Evolutionary conservation across 2,888 invertebrate genomes (phyloP), one percentile per base, ranked within the genome.

Genomic region (Drosophila aldrichi): DNA sequence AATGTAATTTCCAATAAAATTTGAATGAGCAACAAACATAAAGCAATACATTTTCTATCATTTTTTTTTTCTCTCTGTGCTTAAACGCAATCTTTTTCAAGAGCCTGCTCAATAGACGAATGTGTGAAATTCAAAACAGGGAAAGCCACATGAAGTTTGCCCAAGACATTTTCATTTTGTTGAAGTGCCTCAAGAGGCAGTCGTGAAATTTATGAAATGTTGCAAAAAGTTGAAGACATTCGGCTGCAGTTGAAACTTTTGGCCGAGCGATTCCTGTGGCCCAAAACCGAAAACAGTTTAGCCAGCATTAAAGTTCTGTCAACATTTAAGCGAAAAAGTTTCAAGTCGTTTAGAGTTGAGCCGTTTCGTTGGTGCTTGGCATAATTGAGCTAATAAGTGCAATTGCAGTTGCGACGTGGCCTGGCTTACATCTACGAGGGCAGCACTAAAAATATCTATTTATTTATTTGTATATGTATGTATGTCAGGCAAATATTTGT

Each of bases 401-500:
- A n/a, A 40, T 29, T 56, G 59, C 60, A 67, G n/a, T 54, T 22
- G 2, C 25, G 32, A 3, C 3, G 51, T 69, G 79, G 32, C 7
- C 4, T 48, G 29, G 29, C n/a, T 48, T 29, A 48, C 69, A 68
- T 41, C 60, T 20, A 16, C 40, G 18, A 56, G 22, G 40, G n/a
- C 52, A 16, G 12, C 54, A 61, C 22, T 48, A 56, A 55, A 64
- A 74, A 79, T 32, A 49, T 16, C 46, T 29, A n/a, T 18, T 2
- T 46, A 29, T 16, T 0, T 25, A 54, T 74, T 66, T 20, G 7
- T 40, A 1, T 43, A 20, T 14, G 2, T 6, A 10, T 16, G 60
- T 77, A 60, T 72, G 80, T 48, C 80, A 64, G 16, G 14, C 52
- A 74, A 83, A 83, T 82, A 81, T 82, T 82, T 70, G 59, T 29